These are phyloP conservation scores for Craterocephalus amniculus DNA, from an alignment of 2,797 vertebrate genomes.

Conservation along the genomic window DNA sequence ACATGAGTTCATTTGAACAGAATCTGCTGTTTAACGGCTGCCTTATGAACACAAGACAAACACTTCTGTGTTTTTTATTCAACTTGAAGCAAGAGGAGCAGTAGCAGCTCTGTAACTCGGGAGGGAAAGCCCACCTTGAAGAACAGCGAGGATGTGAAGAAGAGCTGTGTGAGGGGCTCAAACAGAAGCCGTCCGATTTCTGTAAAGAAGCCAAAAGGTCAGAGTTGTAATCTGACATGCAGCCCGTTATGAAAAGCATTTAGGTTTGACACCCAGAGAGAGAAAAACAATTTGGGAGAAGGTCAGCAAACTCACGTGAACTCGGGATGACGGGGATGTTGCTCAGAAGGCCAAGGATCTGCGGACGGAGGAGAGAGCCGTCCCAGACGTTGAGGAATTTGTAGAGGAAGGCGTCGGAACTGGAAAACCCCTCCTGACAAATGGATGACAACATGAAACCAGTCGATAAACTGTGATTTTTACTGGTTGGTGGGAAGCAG, in stretches of 20 bases:
- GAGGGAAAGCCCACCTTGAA: constrained; percentile 87
- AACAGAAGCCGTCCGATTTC: constrained; percentile 86
- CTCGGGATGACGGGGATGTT: constrained; percentile 87
- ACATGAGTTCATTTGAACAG: constrained; percentile 5
- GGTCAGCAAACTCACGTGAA: constrained; percentile 80
- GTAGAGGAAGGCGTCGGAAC: constrained; percentile 90
- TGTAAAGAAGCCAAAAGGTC: constrained; percentile 67
- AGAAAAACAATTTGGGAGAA: background rate
- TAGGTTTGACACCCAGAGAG: background rate
- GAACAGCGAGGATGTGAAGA: constrained; percentile 91
- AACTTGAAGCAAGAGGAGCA: background rate
- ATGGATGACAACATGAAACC: constrained; percentile 9
- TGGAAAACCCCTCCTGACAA: constrained; percentile 90
- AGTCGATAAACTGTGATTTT: constrained; percentile 2
- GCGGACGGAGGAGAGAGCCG: constrained; percentile 83
- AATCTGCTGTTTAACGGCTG: background rate
- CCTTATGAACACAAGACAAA: constrained; percentile 17
- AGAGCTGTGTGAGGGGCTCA: constrained; percentile 89
- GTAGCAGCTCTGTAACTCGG: background rate
- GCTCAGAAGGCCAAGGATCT: constrained; percentile 89
- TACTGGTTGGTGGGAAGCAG: background rate
- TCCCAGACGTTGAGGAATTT: constrained; percentile 93
- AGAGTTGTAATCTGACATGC: constrained; percentile 5
- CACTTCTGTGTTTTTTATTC: background rate
- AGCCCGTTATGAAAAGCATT: background rate